phyloP scores from a whole-genome alignment of 2,797 vertebrate species.

The Siniperca undulata region DNA sequence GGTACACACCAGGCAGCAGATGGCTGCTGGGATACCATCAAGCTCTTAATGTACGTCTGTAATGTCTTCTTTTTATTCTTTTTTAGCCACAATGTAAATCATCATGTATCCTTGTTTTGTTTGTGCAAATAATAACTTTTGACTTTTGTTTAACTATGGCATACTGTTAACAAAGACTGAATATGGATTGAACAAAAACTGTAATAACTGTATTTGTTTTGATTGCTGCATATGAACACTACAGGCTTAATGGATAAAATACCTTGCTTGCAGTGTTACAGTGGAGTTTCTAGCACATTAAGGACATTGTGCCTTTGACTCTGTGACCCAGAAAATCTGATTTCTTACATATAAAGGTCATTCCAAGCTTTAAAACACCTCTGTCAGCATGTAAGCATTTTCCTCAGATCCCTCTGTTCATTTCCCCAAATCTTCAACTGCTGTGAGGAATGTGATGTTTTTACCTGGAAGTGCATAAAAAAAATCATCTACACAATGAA shows the following conservation, averaged over 20 bases:
- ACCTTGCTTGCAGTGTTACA: background rate
- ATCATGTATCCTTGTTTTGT: background rate
- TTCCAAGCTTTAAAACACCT: constrained; percentile 34
- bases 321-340: background rate
- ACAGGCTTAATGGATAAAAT: background rate
- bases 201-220: constrained; percentile 1
- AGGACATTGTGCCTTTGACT: constrained; percentile 38
- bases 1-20: constrained; percentile 64
- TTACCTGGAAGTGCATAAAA: constrained; percentile 21
- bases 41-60: constrained; percentile 43
- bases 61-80: no score
- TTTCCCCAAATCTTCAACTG: constrained; percentile 4
- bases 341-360: constrained; percentile 27
- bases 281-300: constrained; percentile 7
- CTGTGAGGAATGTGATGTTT: constrained; percentile 5
- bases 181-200: constrained; percentile 29
- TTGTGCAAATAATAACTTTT: constrained; percentile 2
- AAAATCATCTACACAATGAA: constrained; percentile 12
- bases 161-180: constrained; percentile 34
- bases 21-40: constrained; percentile 63
- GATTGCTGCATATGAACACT: background rate
- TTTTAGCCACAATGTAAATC: constrained; percentile 1
- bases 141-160: constrained; percentile 12
- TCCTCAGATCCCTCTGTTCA: constrained; percentile 2
- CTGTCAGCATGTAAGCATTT: constrained; percentile 6